Evolutionary conservation across 2,797 vertebrate species (phyloP), one percentile per base, ranked within the genome.

Genomic region (Argentina silus): DNA sequence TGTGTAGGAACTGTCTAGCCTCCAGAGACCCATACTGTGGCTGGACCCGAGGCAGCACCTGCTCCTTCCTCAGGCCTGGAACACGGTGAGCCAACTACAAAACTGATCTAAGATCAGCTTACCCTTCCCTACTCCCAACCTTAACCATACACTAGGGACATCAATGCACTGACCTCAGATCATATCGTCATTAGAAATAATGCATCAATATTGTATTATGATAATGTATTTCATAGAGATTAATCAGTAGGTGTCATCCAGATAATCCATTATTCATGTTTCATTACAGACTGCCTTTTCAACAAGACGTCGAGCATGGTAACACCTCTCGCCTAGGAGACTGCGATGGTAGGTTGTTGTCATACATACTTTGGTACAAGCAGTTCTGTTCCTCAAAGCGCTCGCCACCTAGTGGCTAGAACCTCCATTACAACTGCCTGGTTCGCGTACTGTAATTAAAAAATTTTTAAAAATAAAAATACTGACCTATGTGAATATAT

Each of bases 21-120:
- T 96, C 96, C 79, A 95, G 95, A 78, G 97, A 98, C 78, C 97
- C 97, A 0, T 99, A 99, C 89, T 98, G 97, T 0, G 97, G 97
- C 48, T 99, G 97, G 97, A 95, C 96, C 0, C 85, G 94, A 0
- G 96, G 96, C 66, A 96, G 96, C 73, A 95, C 95, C 85, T 98
- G 97, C 47, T n/a, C 95, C 82, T 97, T 98, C 89, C 93, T 97
- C 77, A 94, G 95, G 86, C 95, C 95, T 0, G 95, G 93, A 43
- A 95, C 95, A 87, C 94, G 97, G 97, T 98, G 89, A 90, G 82
- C 62, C 21, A 43, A 72, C 59, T 67, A 61, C 72, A 19, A 47
- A 19, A 56, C 60, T 4, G 21, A n/a, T 47, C 48, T 53, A 27
- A 56, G 12, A 70, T 19, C 14, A 21, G n/a, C 61, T 72, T 14